Percentiles rank a stretch among this genome's conserved stretches.
These are phyloP conservation scores for Tamandua tetradactyla DNA, from an alignment of 2,797 vertebrate species.

Conservation along the genomic window DNA sequence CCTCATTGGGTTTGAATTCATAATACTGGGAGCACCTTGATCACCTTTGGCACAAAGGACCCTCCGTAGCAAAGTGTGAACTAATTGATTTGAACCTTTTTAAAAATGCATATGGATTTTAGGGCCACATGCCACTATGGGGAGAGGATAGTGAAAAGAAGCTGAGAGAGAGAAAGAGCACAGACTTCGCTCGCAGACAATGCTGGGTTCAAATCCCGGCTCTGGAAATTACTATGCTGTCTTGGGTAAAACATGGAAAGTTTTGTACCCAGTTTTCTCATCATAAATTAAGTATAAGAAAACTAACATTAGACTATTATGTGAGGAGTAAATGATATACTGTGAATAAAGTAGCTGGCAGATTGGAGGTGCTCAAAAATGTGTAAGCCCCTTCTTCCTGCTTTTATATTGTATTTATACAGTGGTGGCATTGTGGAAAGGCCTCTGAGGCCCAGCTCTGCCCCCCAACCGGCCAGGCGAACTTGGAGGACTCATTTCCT, in stretches of 20 bases:
- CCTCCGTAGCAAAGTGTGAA: slow-evolving; percentile 62
- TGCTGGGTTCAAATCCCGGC: background rate
- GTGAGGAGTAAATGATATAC: background rate
- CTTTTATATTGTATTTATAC: background rate
- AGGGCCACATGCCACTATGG: slow-evolving; percentile 2
- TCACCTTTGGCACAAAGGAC: slow-evolving; percentile 71
- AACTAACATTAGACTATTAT: background rate
- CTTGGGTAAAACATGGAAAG: background rate
- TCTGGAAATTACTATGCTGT: background rate
- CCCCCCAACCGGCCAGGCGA: background rate
- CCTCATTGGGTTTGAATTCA: slow-evolving; percentile 70
- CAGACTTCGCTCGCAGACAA: background rate
- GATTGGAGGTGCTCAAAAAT: background rate
- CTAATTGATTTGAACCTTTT: slow-evolving; percentile 75
- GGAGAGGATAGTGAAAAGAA: slow-evolving; percentile 18
- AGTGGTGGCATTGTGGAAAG: background rate
- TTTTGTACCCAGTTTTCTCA: background rate
- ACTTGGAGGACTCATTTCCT: background rate
- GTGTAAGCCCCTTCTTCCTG: background rate
- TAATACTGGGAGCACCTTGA: slow-evolving; percentile 69
- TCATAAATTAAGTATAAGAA: background rate
- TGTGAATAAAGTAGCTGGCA: background rate
- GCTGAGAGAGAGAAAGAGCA: background rate
- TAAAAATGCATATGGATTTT: slow-evolving; percentile 74
- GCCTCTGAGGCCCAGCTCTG: background rate